phyloP scores from a whole-genome alignment of 2,888 invertebrate genomes.

The Diabrotica balteata region DNA sequence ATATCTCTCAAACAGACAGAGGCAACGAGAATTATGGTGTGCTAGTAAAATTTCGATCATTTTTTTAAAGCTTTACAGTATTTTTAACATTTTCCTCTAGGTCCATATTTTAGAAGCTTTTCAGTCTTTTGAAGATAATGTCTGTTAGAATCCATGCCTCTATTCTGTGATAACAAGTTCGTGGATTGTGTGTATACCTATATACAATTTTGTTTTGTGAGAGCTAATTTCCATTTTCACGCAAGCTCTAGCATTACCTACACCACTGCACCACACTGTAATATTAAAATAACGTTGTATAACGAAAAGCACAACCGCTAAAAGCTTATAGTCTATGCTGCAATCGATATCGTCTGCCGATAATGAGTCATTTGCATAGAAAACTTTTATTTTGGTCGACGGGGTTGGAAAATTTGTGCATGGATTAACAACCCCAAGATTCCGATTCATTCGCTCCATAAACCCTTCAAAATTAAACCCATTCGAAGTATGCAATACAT shows the following conservation, averaged over 20 bases:
- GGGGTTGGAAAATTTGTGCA: slow-evolving; percentile 19
- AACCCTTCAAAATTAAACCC: slow-evolving; percentile 16
- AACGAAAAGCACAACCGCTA: slow-evolving; percentile 7
- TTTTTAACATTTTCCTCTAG: too few species aligned
- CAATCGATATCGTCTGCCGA: slow-evolving; percentile 42
- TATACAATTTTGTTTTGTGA: too few species aligned
- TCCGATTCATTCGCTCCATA: slow-evolving; percentile 18
- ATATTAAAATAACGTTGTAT: slow-evolving; percentile 1
- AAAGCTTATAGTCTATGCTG: slow-evolving; percentile 7
- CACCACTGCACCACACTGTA: slow-evolving; percentile 8
- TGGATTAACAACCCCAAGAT: slow-evolving; percentile 27
- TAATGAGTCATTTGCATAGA: slow-evolving; percentile 45
- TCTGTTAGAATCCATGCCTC: too few species aligned
- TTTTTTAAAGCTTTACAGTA: too few species aligned
- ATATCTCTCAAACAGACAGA: too few species aligned
- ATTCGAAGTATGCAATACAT: slow-evolving; percentile 11
- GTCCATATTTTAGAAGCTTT: too few species aligned
- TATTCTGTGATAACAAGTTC: too few species aligned
- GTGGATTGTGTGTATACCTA: too few species aligned
- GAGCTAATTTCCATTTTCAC: too few species aligned
- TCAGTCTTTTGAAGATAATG: too few species aligned
- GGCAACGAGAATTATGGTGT: too few species aligned
- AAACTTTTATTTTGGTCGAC: slow-evolving; percentile 29
- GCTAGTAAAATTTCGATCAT: too few species aligned
- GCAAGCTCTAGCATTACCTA: not conserved